These are phyloP conservation scores for Planococcus citri DNA, from an alignment of 1,140 invertebrate genomes.

Conservation along the genomic window DNA sequence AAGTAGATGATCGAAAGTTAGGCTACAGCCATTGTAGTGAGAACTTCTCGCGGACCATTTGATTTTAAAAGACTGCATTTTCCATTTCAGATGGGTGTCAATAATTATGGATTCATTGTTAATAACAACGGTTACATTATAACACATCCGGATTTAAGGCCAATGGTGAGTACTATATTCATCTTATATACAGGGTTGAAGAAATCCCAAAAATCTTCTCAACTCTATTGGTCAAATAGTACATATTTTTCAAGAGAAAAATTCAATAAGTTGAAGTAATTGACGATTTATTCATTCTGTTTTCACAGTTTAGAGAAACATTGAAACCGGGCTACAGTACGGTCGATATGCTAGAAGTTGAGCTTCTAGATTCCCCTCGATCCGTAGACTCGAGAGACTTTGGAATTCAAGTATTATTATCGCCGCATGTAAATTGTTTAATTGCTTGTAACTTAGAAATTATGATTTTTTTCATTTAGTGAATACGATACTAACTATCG, in stretches of 20 bases:
- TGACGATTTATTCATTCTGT: too few relatives aligned
- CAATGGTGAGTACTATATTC: slow-evolving; percentile 46
- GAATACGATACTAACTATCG: too few relatives aligned
- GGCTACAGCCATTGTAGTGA: too few relatives aligned
- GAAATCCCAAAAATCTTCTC: too few relatives aligned
- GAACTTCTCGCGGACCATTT: too few relatives aligned
- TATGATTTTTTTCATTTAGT: too few relatives aligned
- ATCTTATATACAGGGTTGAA: too few relatives aligned
- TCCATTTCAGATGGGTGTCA: slow-evolving; percentile 72
- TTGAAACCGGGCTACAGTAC: slow-evolving; percentile 90
- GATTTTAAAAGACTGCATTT: too few relatives aligned
- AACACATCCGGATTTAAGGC: slow-evolving; percentile 84
- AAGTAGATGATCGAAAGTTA: slow-evolving; percentile 29
- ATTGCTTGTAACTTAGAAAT: background rate
- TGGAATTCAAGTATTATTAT: background rate
- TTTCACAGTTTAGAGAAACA: slow-evolving; percentile 62
- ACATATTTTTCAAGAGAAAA: too few relatives aligned
- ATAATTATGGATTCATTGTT: slow-evolving; percentile 89
- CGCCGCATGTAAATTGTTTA: background rate
- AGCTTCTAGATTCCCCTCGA: slow-evolving; percentile 61
- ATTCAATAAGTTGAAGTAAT: too few relatives aligned
- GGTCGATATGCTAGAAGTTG: slow-evolving; percentile 86
- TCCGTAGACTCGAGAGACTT: slow-evolving; percentile 36
- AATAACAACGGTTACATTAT: slow-evolving; percentile 94
- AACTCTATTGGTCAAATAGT: too few relatives aligned